Evolutionary conservation across 2,113 vertebrate genomes (phyloP), one percentile per base, ranked within the genome.

Genomic region (Lagopus muta): DNA sequence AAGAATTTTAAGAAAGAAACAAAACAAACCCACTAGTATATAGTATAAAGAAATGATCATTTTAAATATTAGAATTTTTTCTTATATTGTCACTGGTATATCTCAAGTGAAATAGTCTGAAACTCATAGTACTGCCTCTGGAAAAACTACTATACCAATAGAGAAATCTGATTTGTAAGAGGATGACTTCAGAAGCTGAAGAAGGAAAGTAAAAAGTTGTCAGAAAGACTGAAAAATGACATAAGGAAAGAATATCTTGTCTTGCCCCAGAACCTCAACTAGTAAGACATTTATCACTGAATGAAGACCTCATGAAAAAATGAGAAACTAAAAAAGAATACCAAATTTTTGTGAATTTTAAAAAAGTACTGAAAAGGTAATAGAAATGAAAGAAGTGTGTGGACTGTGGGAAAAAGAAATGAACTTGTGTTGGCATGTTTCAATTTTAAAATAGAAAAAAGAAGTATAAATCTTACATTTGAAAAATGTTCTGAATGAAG

Each of bases 21-120:
- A 77, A 47, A 14, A 30, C 47, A 45, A 9, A 4, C 0, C 1
- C 7, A 50, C 2, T 24, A 28, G 1, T 48, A 48, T n/a, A 6
- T 24, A n/a, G 16, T 69, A 25, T 13, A 16, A 75, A 66, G 7
- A 10, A 70, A 50, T 3, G 4, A 1, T 66, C 45, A 66, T n/a
- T 22, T n/a, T 30, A 58, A 58, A 82, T 10, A 22, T 0, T 27
- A 4, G 4, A 34, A 62, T 7, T 71, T 52, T 15, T 65, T 9
- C 6, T 52, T 78, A 42, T 6, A 6, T 25, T 12, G 3, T 69
- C 43, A 50, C 3, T 75, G 32, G 38, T 11, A 3, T 24, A 43
- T 75, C 82, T 78, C 30, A 85, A 72, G 14, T 52, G 13, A 82
- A 40, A 82, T 80, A 57, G n/a, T 45, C 32, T 90, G 16, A 69